Evolutionary conservation across 2,797 vertebrate species (phyloP), one percentile per base, ranked within the genome.

Genomic region (Pseudochromis fuscus): DNA sequence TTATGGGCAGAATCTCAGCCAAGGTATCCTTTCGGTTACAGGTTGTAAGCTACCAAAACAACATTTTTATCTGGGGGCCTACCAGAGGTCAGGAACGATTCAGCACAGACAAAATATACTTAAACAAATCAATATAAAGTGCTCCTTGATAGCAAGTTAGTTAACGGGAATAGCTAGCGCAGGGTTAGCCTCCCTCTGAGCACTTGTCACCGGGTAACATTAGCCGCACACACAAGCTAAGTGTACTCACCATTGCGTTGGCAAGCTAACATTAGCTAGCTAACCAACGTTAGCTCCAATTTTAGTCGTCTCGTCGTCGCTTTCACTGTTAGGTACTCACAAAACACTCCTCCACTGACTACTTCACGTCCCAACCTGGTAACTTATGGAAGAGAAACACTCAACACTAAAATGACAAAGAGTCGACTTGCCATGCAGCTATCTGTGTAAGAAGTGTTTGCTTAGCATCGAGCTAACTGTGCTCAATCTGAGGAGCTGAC

Each of bases 261-360:
- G 82, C 33, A 70, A 66, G 90, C 87, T 91, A 92, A 80, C 88
- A 27, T 87, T 82, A 87, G 91, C 90, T 30, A 70, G 87, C 89
- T 88, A 89, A 85, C 85, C 74, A 72, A 73, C 52, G 89, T 85
- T 92, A 91, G 87, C 90, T 87, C 72, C 79, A 8, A 40, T 59
- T 75, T 45, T 37, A 74, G 44, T 64, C 60, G 71, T 67, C 48
- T 61, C 58, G 33, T 46, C 69, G 79, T 81, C n/a, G 8, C 58
- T 61, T 50, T 77, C 45, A 5, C 70, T 10, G 31, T 12, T 35
- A 44, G 5, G 12, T 15, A 30, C 21, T 1, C 31, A 30, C 49
- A 38, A 80, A 82, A 66, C 40, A 46, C 49, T 0, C 18, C 49
- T 37, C 35, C 3, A 15, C 7, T 5, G 45, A 12, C 5, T 75